Evolutionary conservation across 2,113 vertebrate genomes (phyloP), one percentile per base, ranked within the genome.

Genomic region (Sylvia atricapilla): DNA sequence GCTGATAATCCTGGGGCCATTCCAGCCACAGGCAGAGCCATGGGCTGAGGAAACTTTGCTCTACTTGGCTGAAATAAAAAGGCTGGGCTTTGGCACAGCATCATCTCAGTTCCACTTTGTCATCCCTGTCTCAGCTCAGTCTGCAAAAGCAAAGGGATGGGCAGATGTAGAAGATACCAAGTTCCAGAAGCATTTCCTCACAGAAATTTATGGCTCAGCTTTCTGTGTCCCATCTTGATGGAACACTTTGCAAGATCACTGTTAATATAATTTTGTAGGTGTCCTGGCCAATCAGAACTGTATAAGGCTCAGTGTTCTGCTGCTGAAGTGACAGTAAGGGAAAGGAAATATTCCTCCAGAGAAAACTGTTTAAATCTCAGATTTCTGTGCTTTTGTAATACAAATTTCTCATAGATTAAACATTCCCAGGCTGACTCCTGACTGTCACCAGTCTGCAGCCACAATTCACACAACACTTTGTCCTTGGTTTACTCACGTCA

Each of bases 391-490:
- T 55, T 78, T 44, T 82, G 11, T 37, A 39, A 58, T 14, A 35
- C 5, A 4, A 58, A 59, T 81, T 81, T 59, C 21, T 41, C 52
- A 21, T 2, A 73, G 53, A 53, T 52, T 39, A 75, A 60, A 60
- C 39, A 47, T 44, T 64, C 24, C 33, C 31, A 60, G 70, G 28
- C 66, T 64, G 46, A 8, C 20, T 63, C 47, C 30, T 69, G 56
- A 3, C 33, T 55, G 22, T 28, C 10, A 27, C 33, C 0, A 0
- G 10, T 9, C 35, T 91, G 53, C 43, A 23, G 5, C 6, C 22
- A 15, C 5, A 19, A 12, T 7, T 47, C 41, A 11, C 58, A 13
- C 41, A 9, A 0, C 69, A 7, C 22, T 70, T 56, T 33, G 22
- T 53, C 37, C 17, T 66, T 50, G 43, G 21, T 14, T 62, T 13